Base-by-base conservation (phyloP, 2,888 invertebrate genomes). In the Rotaria macrura region DNA sequence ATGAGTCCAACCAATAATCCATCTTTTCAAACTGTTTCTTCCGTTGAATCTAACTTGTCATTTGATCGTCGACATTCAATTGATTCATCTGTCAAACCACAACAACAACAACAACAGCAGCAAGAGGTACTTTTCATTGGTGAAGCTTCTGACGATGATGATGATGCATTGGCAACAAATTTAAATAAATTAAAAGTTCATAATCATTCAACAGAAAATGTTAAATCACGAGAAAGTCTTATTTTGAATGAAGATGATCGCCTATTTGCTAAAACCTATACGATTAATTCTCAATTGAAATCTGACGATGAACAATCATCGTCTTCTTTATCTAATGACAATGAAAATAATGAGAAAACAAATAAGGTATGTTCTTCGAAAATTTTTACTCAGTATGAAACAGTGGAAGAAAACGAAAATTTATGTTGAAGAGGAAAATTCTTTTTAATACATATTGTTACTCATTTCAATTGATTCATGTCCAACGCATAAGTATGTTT, bases 161-260 rank as follows among this genome's bases (percentile, higher is more conserved):
- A 79, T 14, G 79, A 79, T 43, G 40, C 79, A 12, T n/a, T 43
- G n/a, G 25, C 25, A 43, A 79, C 40, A 79, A 79, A 79, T 43
- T 79, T 79, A 43, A 43, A 40, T 43, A 79, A 79, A 79, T 43
- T 43, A 43, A 79, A 79, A 79, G 43, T 40, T 43, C 38, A 40
- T 25, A 79, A 79, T 79, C 40, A 40, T 40, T 79, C 79, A 43
- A 79, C 43, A 43, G 43, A 79, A 79, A 79, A 79, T 79, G 79
- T 79, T 43, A 79, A 79, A 79, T 79, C 79, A n/a, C 40, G 79
- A n/a, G 79, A 79, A 79, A 79, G 79, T n/a, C 43, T 79, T 3
- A 43, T 79, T 43, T 43, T 79, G n/a, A 43, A 79, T n/a, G 79
- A 79, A 79, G 79, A 79, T n/a, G 79, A 79, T 43, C 43, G 40